Conservation (phyloP, 2,113 vertebrate species). For the Neolamprologus devosi region DNA sequence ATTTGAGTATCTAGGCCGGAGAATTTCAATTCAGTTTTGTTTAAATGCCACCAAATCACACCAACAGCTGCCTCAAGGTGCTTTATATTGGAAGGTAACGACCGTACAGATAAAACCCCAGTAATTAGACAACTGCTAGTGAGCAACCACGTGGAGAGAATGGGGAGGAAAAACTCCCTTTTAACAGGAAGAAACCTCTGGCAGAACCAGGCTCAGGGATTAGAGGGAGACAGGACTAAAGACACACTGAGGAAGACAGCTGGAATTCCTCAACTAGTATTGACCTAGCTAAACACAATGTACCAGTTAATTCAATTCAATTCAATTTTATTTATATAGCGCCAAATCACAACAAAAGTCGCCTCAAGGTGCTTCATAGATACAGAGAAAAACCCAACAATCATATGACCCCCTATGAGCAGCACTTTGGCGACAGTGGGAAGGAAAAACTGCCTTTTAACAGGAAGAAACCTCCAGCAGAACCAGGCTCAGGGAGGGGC, state of each 20-base stretch:
- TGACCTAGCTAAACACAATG: not conserved
- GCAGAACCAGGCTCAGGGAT: not conserved
- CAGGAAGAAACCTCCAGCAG: rapidly evolving
- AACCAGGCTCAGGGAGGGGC: too few relatives aligned
- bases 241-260: not conserved
- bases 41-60: not conserved
- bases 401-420: too few relatives aligned
- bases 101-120: not conserved
- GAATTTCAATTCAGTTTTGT: not conserved
- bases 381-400: too few relatives aligned
- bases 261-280: not conserved
- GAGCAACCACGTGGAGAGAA: not conserved
- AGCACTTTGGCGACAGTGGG: too few relatives aligned
- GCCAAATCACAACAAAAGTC: too few relatives aligned
- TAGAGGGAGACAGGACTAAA: not conserved
- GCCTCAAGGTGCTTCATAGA: too few relatives aligned
- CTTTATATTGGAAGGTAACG: not conserved
- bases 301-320: not conserved
- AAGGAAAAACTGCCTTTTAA: too few relatives aligned
- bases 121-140: not conserved
- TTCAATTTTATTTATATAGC: too few relatives aligned
- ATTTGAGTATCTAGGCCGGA: not conserved
- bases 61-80: not conserved
- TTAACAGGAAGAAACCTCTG: not conserved
- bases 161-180: not conserved